Percentiles rank a stretch among this genome's conserved stretches.
Evolutionary conservation across 2,888 invertebrate species (phyloP).

Genomic region (Uropetala carovei): DNA sequence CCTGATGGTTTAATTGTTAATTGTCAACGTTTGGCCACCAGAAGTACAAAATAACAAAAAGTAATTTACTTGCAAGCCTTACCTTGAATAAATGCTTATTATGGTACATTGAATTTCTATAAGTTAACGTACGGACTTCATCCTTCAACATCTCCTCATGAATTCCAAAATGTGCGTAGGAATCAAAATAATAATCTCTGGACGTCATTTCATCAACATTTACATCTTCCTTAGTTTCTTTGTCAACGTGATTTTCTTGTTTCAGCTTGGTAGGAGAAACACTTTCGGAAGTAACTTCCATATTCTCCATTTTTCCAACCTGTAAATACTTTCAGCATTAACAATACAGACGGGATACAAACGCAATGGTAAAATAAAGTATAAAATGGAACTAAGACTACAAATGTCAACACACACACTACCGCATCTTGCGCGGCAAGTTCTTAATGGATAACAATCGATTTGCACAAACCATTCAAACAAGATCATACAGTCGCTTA

Average conservation of each 20-base stretch:
- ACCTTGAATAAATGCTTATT: constrained; percentile 97
- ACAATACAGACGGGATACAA: neutral
- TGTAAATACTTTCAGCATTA: neutral
- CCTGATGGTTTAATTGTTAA: constrained; percentile 73
- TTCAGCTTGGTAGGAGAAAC: constrained; percentile 67
- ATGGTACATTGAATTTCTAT: constrained; percentile 99
- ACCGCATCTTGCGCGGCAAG: constrained; percentile 17
- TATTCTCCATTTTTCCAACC: constrained; percentile 75
- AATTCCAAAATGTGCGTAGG: constrained; percentile 99
- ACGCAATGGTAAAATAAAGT: neutral
- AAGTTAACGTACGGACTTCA: constrained; percentile 98
- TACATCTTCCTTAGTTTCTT: constrained; percentile 73
- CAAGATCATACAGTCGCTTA: neutral
- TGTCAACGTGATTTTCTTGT: constrained; percentile 67
- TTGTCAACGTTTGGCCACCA: neutral
- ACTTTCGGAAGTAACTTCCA: constrained; percentile 76
- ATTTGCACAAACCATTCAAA: neutral
- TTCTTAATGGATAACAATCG: neutral
- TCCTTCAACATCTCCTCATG: constrained; percentile 99
- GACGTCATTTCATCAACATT: constrained; percentile 98
- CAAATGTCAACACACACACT: neutral
- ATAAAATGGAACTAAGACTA: neutral
- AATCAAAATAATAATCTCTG: constrained; percentile 99
- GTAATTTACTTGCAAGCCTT: neutral
- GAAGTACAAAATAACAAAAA: neutral